Percentiles rank a stretch among this genome's conserved stretches.
phyloP scores from a whole-genome alignment of 2,113 vertebrate species.

The Silurus asotus region DNA sequence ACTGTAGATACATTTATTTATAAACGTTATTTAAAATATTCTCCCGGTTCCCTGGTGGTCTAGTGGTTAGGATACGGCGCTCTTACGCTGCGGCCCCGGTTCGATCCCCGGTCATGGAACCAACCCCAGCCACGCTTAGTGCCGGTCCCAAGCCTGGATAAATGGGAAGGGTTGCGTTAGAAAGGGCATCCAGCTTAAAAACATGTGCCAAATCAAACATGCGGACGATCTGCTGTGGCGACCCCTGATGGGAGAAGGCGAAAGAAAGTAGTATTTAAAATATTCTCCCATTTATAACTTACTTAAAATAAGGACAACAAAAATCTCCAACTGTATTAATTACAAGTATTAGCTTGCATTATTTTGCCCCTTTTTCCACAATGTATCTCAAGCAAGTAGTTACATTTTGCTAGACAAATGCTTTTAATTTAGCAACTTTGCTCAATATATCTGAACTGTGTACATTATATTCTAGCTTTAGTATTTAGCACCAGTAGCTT shows the following conservation, averaged over 20 bases:
- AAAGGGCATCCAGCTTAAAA: too few relatives aligned
- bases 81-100: too few relatives aligned
- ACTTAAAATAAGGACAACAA: neutral
- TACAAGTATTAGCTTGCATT: neutral
- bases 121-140: too few relatives aligned
- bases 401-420: neutral
- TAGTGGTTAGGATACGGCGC: too few relatives aligned
- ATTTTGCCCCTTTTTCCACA: neutral
- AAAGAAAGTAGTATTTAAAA: neutral
- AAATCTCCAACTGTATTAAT: neutral
- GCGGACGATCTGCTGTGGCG: too few relatives aligned
- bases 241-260: too few relatives aligned
- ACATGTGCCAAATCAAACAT: too few relatives aligned
- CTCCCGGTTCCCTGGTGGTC: neutral
- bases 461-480: neutral
- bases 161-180: too few relatives aligned
- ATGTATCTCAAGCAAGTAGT: neutral
- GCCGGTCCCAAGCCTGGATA: too few relatives aligned
- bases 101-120: too few relatives aligned
- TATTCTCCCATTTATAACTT: neutral
- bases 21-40: neutral
- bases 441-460: neutral
- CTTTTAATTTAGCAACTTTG: neutral
- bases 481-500: neutral
- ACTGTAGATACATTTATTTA: neutral